Evolutionary conservation across 2,888 invertebrate species (phyloP).

Genomic region (Apamea epomidion): DNA sequence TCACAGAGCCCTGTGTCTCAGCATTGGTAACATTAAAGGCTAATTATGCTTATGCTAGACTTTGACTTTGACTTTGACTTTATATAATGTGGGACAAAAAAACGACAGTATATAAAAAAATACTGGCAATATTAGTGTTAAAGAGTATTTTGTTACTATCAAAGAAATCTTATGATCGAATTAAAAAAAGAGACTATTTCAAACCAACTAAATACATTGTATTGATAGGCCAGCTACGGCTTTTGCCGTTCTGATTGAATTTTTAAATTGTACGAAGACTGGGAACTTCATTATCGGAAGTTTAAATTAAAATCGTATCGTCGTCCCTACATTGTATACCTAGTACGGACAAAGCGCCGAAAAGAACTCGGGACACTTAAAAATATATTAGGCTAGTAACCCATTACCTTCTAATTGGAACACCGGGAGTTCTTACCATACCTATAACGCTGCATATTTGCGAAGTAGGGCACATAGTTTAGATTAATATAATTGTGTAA

Average conservation of each 20-base stretch:
- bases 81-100: no score
- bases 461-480: constrained; percentile 54
- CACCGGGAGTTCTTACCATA: constrained; percentile 36
- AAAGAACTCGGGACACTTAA: constrained; percentile 21
- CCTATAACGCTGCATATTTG: constrained; percentile 49
- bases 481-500: constrained; percentile 66
- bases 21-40: no score
- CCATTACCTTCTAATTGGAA: constrained; percentile 53
- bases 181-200: background rate
- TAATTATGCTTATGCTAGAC: no score
- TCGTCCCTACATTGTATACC: background rate
- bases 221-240: background rate
- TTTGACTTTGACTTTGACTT: no score
- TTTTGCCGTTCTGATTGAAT: background rate
- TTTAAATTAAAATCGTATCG: background rate
- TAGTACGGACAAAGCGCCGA: constrained; percentile 9
- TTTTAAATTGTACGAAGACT: background rate
- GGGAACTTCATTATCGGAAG: background rate
- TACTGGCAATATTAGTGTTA: background rate
- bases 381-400: constrained; percentile 33
- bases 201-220: background rate
- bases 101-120: no score
- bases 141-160: background rate
- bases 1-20: background rate
- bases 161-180: background rate